phyloP scores from a whole-genome alignment of 2,113 vertebrate genomes.

The Chionis minor region DNA sequence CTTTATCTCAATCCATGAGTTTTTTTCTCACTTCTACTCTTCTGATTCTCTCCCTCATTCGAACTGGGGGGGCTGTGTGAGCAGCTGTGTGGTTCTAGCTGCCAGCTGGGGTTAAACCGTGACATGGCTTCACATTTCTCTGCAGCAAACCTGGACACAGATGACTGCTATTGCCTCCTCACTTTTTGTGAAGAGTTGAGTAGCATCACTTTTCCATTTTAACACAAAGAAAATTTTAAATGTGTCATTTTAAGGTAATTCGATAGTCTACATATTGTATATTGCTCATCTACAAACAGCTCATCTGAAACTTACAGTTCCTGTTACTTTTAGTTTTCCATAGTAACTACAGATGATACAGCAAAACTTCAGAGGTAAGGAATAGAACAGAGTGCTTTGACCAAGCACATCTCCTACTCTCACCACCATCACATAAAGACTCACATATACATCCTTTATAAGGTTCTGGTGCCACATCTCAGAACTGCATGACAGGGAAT shows the following conservation, averaged over 20 bases:
- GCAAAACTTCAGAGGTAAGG: neutral
- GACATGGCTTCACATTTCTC: neutral
- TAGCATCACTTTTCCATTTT: neutral
- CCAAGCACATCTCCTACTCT: neutral
- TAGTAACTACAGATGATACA: neutral
- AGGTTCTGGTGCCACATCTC: neutral
- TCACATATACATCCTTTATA: neutral
- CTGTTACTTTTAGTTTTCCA: neutral
- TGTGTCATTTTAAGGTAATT: neutral
- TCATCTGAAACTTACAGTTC: neutral
- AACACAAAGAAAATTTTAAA: neutral
- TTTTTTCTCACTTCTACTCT: neutral
- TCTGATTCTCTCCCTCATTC: neutral
- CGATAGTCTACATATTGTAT: neutral
- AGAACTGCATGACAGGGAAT: neutral
- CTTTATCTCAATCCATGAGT: neutral
- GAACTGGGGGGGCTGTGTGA: neutral
- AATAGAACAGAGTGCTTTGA: neutral
- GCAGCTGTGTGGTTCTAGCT: neutral
- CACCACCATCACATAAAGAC: accelerated
- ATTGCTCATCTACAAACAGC: neutral
- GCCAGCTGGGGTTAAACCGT: neutral
- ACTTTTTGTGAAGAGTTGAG: neutral
- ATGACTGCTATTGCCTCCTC: neutral
- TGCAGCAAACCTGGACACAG: neutral